These are phyloP conservation scores for Pogonocherus hispidulus DNA, from an alignment of 2,888 invertebrate species.

Conservation along the genomic window DNA sequence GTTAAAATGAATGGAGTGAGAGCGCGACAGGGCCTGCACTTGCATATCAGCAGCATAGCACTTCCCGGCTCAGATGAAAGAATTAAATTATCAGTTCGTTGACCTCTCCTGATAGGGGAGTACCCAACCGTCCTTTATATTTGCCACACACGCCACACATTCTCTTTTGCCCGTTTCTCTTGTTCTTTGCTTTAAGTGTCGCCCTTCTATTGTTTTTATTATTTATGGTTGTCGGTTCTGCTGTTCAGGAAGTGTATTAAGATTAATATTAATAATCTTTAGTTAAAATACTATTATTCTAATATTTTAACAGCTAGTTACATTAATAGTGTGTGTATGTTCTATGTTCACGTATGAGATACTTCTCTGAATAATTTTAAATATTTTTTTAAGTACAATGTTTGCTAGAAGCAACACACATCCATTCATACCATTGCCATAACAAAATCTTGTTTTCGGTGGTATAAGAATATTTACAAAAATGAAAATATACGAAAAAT, in stretches of 20 bases:
- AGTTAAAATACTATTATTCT: too few relatives aligned
- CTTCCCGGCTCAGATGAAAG: conserved; percentile 60
- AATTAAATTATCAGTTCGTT: conserved; percentile 64
- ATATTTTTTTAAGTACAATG: too few relatives aligned
- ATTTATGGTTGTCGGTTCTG: conserved; percentile 3
- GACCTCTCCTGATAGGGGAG: conserved; percentile 57
- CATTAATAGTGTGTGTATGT: too few relatives aligned
- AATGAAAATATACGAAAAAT: too few relatives aligned
- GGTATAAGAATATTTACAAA: too few relatives aligned
- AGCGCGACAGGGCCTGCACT: conserved; percentile 40
- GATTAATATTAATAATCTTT: neutral
- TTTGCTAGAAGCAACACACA: too few relatives aligned
- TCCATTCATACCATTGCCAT: too few relatives aligned
- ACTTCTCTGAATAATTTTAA: too few relatives aligned
- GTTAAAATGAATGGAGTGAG: conserved; percentile 13
- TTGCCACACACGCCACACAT: conserved; percentile 23
- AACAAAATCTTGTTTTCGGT: too few relatives aligned
- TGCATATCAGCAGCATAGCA: conserved; percentile 55
- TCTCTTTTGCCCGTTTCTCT: conserved; percentile 5
- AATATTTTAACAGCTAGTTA: too few relatives aligned
- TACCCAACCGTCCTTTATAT: conserved; percentile 29
- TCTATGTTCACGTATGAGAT: too few relatives aligned
- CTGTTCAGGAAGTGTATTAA: conserved; percentile 4
- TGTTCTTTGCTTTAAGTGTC: conserved; percentile 14
- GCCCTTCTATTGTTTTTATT: conserved; percentile 22